Evolutionary conservation across 2,113 vertebrate genomes (phyloP), one percentile per base, ranked within the genome.

Genomic region (Xiphias gladius): DNA sequence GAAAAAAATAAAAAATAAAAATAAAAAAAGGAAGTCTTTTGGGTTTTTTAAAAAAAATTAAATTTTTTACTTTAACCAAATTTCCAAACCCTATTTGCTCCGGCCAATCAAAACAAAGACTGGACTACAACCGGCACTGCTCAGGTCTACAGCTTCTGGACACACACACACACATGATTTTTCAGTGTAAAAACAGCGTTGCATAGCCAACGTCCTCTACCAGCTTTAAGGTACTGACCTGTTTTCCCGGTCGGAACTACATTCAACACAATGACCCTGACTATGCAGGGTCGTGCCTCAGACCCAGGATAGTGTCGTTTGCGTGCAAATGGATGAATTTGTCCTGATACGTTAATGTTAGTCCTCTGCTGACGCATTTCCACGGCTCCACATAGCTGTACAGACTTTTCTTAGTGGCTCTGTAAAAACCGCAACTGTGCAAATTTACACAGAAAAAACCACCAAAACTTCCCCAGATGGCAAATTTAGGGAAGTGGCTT

Each of bases 371-470:
- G 90, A 90, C 86, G 84, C 89, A 90, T 71, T 89, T 92, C 85
- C 79, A 68, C 73, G 48, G 7, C 76, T 83, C 80, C 46, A 62
- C 78, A 69, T 69, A 79, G 62, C 70, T 10, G 7, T 72, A 64
- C 73, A 58, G 76, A 84, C 83, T 88, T 89, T 90, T 91, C 76
- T 86, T 86, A 87, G 88, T 63, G 52, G 41, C 74, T 26, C 67
- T 72, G 64, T 73, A 69, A 72, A 89, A 92, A 65, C 76, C 87
- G 71, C 89, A 88, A 90, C 82, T 93, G 78, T 83, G 90, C 84
- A 91, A 90, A 91, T 92, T 87, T 89, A 76, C 86, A 66, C 71
- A 79, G 65, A 88, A 84, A n/a, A 89, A 92, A 81, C 74, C 79
- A 84, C 86, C 73, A 72, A 64, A 82, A 91, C 73, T 81, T 86